phyloP scores from a whole-genome alignment of 2,113 vertebrate genomes.

The Aptenodytes patagonicus region DNA sequence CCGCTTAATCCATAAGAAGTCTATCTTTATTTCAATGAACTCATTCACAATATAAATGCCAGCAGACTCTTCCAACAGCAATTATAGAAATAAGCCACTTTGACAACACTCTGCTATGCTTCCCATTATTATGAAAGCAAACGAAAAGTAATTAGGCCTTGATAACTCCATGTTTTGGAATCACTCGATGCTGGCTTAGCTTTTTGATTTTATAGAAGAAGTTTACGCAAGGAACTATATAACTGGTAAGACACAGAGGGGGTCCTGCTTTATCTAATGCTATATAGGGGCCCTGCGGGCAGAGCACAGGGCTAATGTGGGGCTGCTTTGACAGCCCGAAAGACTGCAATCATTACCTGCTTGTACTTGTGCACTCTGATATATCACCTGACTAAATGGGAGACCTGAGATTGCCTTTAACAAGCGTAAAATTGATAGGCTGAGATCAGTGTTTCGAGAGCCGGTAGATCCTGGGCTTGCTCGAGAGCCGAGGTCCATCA shows the following conservation, averaged over 20 bases:
- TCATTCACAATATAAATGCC: background rate
- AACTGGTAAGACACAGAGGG: background rate
- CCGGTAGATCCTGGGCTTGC: background rate
- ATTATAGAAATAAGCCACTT: background rate
- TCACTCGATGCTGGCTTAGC: background rate
- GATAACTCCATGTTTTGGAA: background rate
- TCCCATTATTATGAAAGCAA: background rate
- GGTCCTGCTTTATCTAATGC: background rate
- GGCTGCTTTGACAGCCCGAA: background rate
- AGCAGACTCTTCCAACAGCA: background rate
- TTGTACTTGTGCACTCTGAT: background rate
- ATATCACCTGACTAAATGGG: background rate
- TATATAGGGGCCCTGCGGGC: background rate
- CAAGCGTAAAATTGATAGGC: rapidly evolving
- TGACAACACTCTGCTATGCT: background rate
- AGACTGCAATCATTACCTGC: background rate
- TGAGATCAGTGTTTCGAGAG: background rate
- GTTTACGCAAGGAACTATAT: rapidly evolving
- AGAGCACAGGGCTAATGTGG: background rate
- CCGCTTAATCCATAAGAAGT: background rate
- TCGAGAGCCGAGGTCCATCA: background rate
- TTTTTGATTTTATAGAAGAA: background rate
- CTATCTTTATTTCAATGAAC: background rate
- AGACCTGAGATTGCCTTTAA: background rate
- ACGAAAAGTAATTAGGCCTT: background rate